Evolutionary conservation across 2,797 vertebrate genomes (phyloP), one percentile per base, ranked within the genome.

Genomic region (Thamnophis elegans): DNA sequence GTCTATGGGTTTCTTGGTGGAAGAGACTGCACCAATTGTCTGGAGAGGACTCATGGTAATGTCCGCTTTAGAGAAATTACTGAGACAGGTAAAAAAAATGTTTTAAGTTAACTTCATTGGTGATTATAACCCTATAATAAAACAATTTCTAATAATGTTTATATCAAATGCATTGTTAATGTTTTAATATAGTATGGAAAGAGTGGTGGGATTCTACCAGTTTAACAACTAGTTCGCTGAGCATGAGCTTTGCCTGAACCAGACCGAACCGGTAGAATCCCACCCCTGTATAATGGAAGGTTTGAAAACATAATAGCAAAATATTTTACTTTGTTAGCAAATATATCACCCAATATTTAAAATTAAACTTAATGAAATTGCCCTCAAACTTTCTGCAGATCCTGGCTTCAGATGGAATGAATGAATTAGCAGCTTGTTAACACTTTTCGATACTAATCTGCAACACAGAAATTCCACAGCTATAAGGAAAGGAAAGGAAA

Each of bases 21-120:
- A 99, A 94, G 99, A 99, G 28, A 96, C 96, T 20, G 97, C 98
- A 12, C 99, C 99, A 0, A 96, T 99, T 94, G 98, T 99, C 78
- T 99, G 99, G 99, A 97, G 99, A 95, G 99, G 99, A 0, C 98
- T 99, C 94, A 99, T 99, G 99, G 99, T 99, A 87, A 99, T 99
- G 99, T 99, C 99, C 89, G 99, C 99, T 13, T 95, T 99, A 95
- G 98, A 99, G 96, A 99, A 98, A 86, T 96, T 99, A 55, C 97
- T 99, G 95, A 98, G 99, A 95, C 98, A 99, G 98, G 99, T 99
- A 96, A 97, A 97, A 56, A 62, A 56, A 89, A 62, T 93, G 47
- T 60, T n/a, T n/a, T 62, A 32, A 54, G 1, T 28, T 51, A 25
- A 7, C 54, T 53, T 89, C 68, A 89, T 20, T 36, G 11, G 20